A percentile compares a stretch with the other conserved stretches of the same genome.
phyloP scores from a whole-genome alignment of 2,113 vertebrate species.

The Onychorhynchus coronatus region DNA sequence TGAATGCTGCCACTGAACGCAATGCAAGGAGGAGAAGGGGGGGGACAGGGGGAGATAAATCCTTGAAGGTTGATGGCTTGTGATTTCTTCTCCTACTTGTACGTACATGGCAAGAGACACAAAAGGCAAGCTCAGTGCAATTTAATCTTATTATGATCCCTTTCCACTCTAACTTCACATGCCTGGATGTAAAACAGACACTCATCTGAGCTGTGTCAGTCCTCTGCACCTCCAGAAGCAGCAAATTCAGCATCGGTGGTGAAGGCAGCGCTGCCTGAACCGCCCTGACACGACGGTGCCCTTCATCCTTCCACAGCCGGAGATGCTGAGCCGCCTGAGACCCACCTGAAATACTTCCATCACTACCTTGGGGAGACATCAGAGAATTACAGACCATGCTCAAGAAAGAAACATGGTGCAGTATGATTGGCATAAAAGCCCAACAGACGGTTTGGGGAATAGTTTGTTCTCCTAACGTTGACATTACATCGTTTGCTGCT shows the following conservation, averaged over 20 bases:
- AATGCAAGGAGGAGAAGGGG: neutral
- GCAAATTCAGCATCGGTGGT: rapidly evolving
- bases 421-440: neutral
- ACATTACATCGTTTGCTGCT: constrained; percentile 39
- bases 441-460: neutral
- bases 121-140: neutral
- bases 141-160: neutral
- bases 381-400: neutral
- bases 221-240: neutral
- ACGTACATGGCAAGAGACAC: neutral
- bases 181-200: neutral
- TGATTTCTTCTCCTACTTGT: neutral
- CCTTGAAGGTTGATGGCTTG: neutral
- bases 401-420: neutral
- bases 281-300: rapidly evolving
- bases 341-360: neutral
- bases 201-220: rapidly evolving
- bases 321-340: neutral
- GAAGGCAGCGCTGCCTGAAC: rapidly evolving
- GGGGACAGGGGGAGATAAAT: rapidly evolving
- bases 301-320: rapidly evolving
- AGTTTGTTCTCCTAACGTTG: constrained; percentile 41
- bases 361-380: neutral
- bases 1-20: neutral
- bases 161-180: neutral